Percentiles rank a stretch among this genome's conserved stretches.
phyloP scores from a whole-genome alignment of 1,140 invertebrate species.

The Hetaerina americana region DNA sequence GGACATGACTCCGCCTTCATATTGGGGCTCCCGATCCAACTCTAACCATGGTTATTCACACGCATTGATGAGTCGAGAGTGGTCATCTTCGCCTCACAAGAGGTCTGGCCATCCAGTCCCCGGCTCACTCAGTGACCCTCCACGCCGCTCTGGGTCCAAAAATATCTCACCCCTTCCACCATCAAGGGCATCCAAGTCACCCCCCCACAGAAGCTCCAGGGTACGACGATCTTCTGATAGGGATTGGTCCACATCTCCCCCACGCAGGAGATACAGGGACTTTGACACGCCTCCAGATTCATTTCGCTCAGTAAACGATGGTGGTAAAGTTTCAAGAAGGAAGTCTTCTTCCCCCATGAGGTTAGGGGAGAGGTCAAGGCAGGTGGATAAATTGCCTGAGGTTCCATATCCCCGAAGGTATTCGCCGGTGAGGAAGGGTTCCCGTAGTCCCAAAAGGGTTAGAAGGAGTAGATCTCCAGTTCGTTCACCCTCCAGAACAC shows the following conservation, averaged over 20 bases:
- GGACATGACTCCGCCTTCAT: neutral
- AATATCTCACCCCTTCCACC: neutral
- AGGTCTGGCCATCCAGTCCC: neutral
- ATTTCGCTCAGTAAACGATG: neutral
- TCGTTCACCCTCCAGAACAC: neutral
- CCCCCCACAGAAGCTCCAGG: neutral
- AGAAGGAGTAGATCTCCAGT: neutral
- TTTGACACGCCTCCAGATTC: neutral
- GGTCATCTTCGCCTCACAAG: neutral
- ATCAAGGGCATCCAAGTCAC: neutral
- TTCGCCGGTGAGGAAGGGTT: neutral
- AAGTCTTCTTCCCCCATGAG: neutral
- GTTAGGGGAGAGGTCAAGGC: neutral
- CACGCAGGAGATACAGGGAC: neutral
- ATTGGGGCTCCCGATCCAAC: neutral
- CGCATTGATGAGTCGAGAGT: neutral
- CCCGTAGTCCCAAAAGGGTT: neutral
- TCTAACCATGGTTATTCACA: neutral
- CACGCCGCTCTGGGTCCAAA: no score
- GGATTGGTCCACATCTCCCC: neutral
- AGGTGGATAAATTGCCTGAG: neutral
- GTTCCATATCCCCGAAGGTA: neutral
- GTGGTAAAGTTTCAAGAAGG: neutral
- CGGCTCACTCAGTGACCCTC: neutral
- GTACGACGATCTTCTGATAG: neutral